Base-by-base conservation (phyloP, 2,888 invertebrate genomes). In the Parelbella ahira region DNA sequence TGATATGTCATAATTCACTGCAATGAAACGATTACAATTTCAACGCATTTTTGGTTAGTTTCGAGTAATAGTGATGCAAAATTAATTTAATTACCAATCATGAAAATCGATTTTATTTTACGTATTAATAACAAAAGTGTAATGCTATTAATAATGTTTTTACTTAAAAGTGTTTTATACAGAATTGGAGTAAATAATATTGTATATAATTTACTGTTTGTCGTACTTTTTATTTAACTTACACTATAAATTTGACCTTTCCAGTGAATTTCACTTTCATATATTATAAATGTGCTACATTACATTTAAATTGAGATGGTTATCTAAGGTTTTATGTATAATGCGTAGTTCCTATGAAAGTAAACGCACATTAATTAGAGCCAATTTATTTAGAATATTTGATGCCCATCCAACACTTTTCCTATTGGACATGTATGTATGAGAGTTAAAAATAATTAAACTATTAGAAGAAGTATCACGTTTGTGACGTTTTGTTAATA, bases 401-500 rank as follows among this genome's bases (percentile, higher is more conserved):
- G 24, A 24, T 34, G 9, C n/a, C 7, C 15, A 24, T 34, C 34
- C 34, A 34, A 34, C 8, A 15, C 1, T 12, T 10, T 25, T 25
- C 18, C n/a, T 10, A 10, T 24, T 10, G 24, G 4, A 6, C 8
- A 12, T 25, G n/a, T 24, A n/a, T n/a, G n/a, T n/a, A n/a, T n/a
- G n/a, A n/a, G n/a, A n/a, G n/a, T n/a, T n/a, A n/a, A n/a, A n/a
- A n/a, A n/a, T n/a, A n/a, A n/a, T n/a, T n/a, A n/a, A n/a, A n/a
- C n/a, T n/a, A n/a, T n/a, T 5, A 3, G 2, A 8, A 36, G 37
- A 45, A 49, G 25, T 29, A 37, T 30, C 42, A 44, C 33, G 32
- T 36, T 37, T 45, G 32, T 46, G 48, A 48, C 53, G 53, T 28
- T 47, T 39, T 44, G 50, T 47, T 55, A 52, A 53, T 52, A 45